A percentile compares a stretch with the other conserved stretches of the same genome.
Evolutionary conservation across 2,113 vertebrate genomes (phyloP).

Genomic region (Sphaerodactylus townsendi): DNA sequence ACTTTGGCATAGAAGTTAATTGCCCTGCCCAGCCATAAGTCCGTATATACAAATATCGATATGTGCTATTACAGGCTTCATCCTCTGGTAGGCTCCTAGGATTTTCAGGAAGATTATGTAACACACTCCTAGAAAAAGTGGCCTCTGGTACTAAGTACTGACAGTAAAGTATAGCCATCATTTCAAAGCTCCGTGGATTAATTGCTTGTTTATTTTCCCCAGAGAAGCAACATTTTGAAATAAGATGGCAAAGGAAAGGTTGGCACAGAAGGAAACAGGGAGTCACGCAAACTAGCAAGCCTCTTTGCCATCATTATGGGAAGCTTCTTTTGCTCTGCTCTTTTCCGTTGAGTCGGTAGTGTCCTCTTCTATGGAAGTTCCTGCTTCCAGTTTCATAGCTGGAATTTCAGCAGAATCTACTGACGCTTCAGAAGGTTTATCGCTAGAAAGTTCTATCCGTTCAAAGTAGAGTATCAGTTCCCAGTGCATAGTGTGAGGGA

Average conservation of each 20-base stretch:
- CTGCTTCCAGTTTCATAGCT: rapidly evolving
- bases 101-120: not conserved
- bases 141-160: no score
- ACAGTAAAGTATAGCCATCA: no score
- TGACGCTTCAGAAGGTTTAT: not conserved
- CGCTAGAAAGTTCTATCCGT: slow-evolving; percentile 74
- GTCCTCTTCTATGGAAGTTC: rapidly evolving
- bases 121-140: no score
- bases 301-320: not conserved
- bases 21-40: not conserved
- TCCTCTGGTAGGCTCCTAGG: not conserved
- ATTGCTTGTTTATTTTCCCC: not conserved
- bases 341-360: rapidly evolving
- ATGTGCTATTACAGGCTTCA: no score
- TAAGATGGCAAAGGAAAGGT: no score
- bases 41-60: not conserved
- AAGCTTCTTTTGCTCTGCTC: not conserved
- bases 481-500: slow-evolving; percentile 93
- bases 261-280: not conserved
- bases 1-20: not conserved
- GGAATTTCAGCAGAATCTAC: rapidly evolving
- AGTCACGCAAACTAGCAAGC: not conserved
- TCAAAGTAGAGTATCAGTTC: slow-evolving; percentile 92
- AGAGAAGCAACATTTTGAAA: not conserved
- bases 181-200: not conserved